Evolutionary conservation across 2,113 vertebrate genomes (phyloP).

Genomic region (Silurus asotus): DNA sequence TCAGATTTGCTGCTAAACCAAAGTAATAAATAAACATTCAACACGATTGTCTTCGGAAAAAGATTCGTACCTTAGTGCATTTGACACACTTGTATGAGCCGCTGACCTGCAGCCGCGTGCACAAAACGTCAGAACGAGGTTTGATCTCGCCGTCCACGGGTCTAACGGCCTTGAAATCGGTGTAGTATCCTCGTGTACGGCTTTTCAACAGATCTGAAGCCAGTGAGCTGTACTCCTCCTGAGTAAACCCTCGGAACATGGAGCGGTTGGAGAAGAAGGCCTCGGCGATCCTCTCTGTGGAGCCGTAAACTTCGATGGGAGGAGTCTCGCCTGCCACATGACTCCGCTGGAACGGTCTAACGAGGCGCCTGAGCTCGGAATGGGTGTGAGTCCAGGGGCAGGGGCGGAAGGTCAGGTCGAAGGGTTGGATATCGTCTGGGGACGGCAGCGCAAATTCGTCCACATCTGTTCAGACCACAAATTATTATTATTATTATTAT

Average conservation of each 20-base stretch:
- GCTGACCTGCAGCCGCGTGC: conserved; percentile 78
- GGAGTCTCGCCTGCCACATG: conserved; percentile 71
- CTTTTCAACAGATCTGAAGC: conserved; percentile 54
- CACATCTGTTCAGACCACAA: conserved; percentile 73
- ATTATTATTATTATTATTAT: neutral
- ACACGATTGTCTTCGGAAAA: no score
- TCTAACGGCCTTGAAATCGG: conserved; percentile 66
- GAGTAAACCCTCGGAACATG: conserved; percentile 67
- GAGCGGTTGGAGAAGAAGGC: conserved; percentile 62
- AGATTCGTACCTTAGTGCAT: conserved; percentile 86
- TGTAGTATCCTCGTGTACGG: conserved; percentile 61
- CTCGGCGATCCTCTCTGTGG: conserved; percentile 69
- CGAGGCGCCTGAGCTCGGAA: conserved; percentile 81
- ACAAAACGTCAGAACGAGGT: conserved; percentile 82
- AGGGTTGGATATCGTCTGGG: conserved; percentile 69
- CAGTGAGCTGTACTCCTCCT: conserved; percentile 73
- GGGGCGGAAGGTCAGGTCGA: conserved; percentile 79
- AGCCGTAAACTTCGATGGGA: conserved; percentile 72
- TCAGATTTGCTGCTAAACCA: neutral
- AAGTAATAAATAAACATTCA: neutral
- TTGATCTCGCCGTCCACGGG: conserved; percentile 78
- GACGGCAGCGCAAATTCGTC: conserved; percentile 77
- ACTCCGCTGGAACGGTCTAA: conserved; percentile 74
- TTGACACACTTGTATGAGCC: conserved; percentile 90
- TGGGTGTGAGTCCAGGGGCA: conserved; percentile 85